phyloP scores from a whole-genome alignment of 2,113 vertebrate genomes.

The Gobius niger region DNA sequence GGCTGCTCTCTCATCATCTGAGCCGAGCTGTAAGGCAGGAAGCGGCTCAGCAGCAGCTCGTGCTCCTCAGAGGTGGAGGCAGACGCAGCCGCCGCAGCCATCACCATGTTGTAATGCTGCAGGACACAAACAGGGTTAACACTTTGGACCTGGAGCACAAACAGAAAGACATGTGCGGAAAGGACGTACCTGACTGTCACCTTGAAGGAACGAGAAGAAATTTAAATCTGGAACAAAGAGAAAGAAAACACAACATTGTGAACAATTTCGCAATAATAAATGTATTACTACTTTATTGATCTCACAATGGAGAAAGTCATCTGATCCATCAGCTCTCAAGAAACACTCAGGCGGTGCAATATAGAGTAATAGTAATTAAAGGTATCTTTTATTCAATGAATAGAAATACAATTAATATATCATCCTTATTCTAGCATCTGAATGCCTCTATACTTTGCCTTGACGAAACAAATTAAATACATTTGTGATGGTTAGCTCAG shows the following conservation, averaged over 20 bases:
- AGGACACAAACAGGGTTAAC: neutral
- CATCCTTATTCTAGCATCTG: too few species aligned
- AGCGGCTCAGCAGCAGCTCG: conserved; percentile 90
- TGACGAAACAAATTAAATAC: too few species aligned
- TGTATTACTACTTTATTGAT: too few species aligned
- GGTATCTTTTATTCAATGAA: too few species aligned
- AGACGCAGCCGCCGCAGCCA: conserved; percentile 89
- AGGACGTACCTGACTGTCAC: conserved; percentile 93
- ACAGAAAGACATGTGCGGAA: neutral
- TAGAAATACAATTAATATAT: too few species aligned
- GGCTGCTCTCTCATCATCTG: conserved; percentile 94
- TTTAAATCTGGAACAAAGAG: conserved; percentile 84
- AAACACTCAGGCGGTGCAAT: too few species aligned
- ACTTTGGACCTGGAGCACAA: neutral
- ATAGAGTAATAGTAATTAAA: too few species aligned
- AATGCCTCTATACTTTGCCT: too few species aligned
- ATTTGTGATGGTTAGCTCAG: too few species aligned
- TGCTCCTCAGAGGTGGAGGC: conserved; percentile 88
- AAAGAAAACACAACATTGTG: neutral
- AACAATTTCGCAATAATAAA: neutral
- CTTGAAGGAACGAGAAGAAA: conserved; percentile 98
- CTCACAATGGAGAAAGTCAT: too few species aligned
- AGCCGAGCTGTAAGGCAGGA: conserved; percentile 91
- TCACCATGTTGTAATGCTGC: conserved; percentile 96
- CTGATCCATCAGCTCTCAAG: too few species aligned